Evolutionary conservation across 2,797 vertebrate genomes (phyloP).

Genomic region (Syndactyla subalaris): DNA sequence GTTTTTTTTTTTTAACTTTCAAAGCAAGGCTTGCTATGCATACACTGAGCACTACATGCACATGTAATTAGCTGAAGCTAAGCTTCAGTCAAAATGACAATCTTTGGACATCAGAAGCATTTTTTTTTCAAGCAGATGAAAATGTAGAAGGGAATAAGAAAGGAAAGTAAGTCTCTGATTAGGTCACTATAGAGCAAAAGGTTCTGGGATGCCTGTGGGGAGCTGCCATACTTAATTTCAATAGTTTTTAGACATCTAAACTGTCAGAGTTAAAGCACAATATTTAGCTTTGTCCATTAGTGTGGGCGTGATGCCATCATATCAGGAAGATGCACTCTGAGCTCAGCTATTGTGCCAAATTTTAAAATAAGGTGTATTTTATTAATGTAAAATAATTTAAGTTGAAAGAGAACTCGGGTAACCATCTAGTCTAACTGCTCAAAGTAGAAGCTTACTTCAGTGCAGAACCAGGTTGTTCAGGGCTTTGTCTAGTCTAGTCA

Average conservation of each 20-base stretch:
- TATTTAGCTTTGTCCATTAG: neutral
- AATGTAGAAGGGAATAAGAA: neutral
- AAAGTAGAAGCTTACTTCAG: neutral
- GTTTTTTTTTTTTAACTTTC: neutral
- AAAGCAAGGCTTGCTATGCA: neutral
- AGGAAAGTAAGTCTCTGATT: neutral
- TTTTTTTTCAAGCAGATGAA: neutral
- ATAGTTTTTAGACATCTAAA: neutral
- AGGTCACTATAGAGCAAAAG: neutral
- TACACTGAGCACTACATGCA: neutral
- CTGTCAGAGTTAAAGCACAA: neutral
- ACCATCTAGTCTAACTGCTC: rapidly evolving
- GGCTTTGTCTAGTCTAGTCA: neutral
- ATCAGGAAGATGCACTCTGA: neutral
- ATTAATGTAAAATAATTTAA: neutral
- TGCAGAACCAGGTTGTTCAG: neutral
- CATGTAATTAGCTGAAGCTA: neutral
- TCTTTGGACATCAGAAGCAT: neutral
- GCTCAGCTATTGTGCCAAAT: neutral
- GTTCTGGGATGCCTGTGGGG: neutral
- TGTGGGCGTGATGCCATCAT: rapidly evolving
- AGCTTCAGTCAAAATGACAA: neutral
- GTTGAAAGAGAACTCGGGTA: neutral
- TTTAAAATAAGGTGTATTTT: neutral
- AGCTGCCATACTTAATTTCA: neutral